phyloP scores from a whole-genome alignment of 2,888 invertebrate genomes.

The Glaucopsyche alexis region DNA sequence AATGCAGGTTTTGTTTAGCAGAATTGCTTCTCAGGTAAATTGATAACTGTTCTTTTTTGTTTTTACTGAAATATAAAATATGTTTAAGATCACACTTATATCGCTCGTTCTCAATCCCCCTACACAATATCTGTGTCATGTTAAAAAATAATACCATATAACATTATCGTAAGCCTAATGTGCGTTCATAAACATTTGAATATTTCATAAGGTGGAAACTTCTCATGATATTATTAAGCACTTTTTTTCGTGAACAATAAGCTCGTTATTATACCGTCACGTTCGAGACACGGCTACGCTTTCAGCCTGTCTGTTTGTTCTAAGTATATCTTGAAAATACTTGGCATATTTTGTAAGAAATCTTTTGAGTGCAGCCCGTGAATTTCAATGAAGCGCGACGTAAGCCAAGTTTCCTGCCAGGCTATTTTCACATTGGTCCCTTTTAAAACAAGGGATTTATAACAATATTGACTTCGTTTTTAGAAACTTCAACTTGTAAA shows the following conservation, averaged over 20 bases:
- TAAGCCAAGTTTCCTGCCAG: not conserved
- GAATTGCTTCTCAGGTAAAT: too few relatives aligned
- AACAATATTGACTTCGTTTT: too few relatives aligned
- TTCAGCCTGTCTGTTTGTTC: conserved; percentile 43
- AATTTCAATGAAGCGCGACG: not conserved
- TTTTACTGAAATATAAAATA: too few relatives aligned
- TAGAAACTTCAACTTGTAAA: too few relatives aligned
- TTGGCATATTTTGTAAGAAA: conserved; percentile 35
- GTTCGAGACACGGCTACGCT: conserved; percentile 42
- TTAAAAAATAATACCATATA: conserved; percentile 28
- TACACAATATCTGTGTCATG: not conserved
- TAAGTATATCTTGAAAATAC: conserved; percentile 43
- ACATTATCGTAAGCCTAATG: conserved; percentile 19
- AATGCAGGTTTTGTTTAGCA: too few relatives aligned
- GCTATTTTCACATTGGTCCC: not conserved
- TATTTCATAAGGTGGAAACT: conserved; percentile 30
- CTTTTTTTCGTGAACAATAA: conserved; percentile 48
- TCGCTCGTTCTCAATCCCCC: not conserved
- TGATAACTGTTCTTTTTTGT: too few relatives aligned
- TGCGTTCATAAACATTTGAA: conserved; percentile 29
- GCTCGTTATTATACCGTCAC: conserved; percentile 48
- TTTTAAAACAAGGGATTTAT: not conserved
- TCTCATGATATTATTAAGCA: conserved; percentile 41
- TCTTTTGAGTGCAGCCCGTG: conserved; percentile 18
- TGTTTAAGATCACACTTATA: too few relatives aligned